These are phyloP conservation scores for Macrobrachium rosenbergii DNA, from an alignment of 1,140 invertebrate genomes.

Conservation along the genomic window DNA sequence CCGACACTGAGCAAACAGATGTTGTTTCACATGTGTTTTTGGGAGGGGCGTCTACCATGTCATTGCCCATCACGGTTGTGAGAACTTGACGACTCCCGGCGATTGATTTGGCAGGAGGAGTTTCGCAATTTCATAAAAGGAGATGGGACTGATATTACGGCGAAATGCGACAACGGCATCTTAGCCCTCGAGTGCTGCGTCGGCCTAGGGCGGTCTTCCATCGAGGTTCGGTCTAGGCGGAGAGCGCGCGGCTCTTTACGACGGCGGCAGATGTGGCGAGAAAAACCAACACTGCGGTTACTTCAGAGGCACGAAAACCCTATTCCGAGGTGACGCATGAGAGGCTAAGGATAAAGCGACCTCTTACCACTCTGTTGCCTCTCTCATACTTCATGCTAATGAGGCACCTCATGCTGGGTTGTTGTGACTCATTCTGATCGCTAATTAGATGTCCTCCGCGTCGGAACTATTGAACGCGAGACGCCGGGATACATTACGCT, in stretches of 20 bases:
- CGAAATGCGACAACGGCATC: too few relatives aligned
- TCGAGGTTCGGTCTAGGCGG: neutral
- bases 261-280: neutral
- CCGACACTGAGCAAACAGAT: slow-evolving; percentile 42
- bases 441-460: neutral
- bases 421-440: neutral
- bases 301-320: neutral
- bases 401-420: slow-evolving; percentile 26
- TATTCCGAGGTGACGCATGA: slow-evolving; percentile 20
- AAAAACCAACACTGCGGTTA: slow-evolving; percentile 20
- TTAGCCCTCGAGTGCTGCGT: too few relatives aligned
- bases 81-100: too few relatives aligned
- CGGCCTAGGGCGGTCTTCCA: too few relatives aligned
- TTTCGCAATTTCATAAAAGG: too few relatives aligned
- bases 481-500: neutral
- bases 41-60: neutral
- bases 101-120: too few relatives aligned
- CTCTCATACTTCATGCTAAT: slow-evolving; percentile 18
- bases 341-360: slow-evolving; percentile 9
- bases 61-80: too few relatives aligned
- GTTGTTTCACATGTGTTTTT: slow-evolving; percentile 46
- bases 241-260: slow-evolving; percentile 1
- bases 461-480: neutral
- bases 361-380: slow-evolving; percentile 8
- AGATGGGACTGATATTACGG: too few relatives aligned